Base-by-base conservation (phyloP, 2,113 vertebrate genomes). In the Mohoua ochrocephala region DNA sequence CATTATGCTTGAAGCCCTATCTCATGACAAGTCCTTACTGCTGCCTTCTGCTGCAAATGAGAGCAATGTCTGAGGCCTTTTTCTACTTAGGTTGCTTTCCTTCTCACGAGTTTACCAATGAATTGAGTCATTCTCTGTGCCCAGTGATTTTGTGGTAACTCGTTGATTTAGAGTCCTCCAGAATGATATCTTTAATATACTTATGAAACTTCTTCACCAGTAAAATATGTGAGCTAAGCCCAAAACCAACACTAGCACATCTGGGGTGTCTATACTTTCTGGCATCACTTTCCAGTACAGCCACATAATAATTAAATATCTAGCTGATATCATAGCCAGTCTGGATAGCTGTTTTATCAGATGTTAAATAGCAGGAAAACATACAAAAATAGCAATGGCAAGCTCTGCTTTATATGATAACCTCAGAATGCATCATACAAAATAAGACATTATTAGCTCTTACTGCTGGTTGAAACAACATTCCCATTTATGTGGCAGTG, bases 171-270 rank as follows among this genome's bases (percentile, higher is more conserved):
- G 30, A 67, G 20, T 33, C 7, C 47, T 92, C 45, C 80, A 87
- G 67, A 96, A 88, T 83, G 52, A 70, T 65, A 41, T 81, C 73
- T 95, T 88, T 75, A 83, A 81, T 79, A 68, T 54, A 84, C 10
- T 83, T 93, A 53, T 9, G 44, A 77, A 79, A 96, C 49, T 87
- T 82, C 31, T 90, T 89, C 71, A 93, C 33, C 35, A 14, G 87
- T 81, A 90, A 96, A 97, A 94, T 91, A 90, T 92, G 95, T 21
- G 49, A 21, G 57, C 56, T 68, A 65, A 93, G 37, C 96, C 94
- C 96, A 97, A 95, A 93, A 89, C 49, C 52, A 96, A 87, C 78
- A 94, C 37, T 79, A 61, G 68, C 26, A 61, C 59, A 75, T 87
- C 74, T 87, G 20, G 44, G 60, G 17, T 89, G 41, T 70, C 94